phyloP scores from a whole-genome alignment of 2,888 invertebrate genomes.

The Itoplectis maculator region DNA sequence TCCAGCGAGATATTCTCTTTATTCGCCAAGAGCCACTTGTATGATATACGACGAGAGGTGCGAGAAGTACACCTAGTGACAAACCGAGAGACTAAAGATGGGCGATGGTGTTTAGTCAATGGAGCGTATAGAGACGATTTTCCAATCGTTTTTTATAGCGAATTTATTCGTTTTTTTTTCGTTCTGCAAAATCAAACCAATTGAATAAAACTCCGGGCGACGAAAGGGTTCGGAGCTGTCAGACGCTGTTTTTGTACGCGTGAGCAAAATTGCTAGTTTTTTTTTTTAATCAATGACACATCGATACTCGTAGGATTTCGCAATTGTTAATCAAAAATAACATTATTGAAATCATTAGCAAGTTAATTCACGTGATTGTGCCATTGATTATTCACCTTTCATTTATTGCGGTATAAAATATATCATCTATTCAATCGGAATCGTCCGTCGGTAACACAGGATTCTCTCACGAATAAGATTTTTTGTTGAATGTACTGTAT shows the following conservation, averaged over 20 bases:
- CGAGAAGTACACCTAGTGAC: slow-evolving; percentile 19
- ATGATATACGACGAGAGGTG: slow-evolving; percentile 18
- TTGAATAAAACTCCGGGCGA: neutral
- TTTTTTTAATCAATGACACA: too few species aligned
- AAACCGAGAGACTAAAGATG: neutral
- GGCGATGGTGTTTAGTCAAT: slow-evolving; percentile 13
- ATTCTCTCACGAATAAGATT: neutral
- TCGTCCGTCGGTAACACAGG: neutral
- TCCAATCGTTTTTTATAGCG: neutral
- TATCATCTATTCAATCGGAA: neutral
- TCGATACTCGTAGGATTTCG: too few species aligned
- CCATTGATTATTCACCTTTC: neutral
- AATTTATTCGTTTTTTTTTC: neutral
- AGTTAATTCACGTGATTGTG: neutral
- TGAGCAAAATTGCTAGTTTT: neutral
- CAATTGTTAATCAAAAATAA: too few species aligned
- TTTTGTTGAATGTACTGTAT: neutral
- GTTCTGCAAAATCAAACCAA: neutral
- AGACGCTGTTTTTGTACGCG: neutral
- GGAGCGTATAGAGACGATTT: neutral
- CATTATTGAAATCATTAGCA: too few species aligned
- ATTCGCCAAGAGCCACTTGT: slow-evolving; percentile 36
- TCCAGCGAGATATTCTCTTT: slow-evolving; percentile 13
- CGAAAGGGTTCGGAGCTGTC: neutral
- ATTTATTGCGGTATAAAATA: neutral